Evolutionary conservation across 2,888 invertebrate species (phyloP).

Genomic region (Megamerina dolium): DNA sequence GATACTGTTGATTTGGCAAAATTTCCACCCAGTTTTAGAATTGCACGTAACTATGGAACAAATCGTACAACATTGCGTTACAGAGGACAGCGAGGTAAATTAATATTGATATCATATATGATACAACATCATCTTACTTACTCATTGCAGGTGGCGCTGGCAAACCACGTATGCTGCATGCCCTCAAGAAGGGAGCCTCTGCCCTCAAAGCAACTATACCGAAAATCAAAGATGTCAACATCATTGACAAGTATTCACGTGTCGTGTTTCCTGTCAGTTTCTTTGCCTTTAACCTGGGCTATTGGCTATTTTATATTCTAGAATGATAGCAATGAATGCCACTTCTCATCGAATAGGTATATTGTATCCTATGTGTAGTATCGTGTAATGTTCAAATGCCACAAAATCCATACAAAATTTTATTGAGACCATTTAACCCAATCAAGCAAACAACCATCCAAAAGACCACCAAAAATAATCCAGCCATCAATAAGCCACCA

Average conservation of each 20-base stretch:
- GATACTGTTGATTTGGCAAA: conserved; percentile 57
- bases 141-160: conserved; percentile 26
- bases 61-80: conserved; percentile 57
- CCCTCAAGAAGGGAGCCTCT: conserved; percentile 76
- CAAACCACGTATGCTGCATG: conserved; percentile 67
- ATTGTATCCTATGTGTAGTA: too few relatives aligned
- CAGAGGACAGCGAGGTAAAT: conserved; percentile 52
- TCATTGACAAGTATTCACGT: conserved; percentile 95
- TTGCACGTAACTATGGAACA: conserved; percentile 60
- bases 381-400: too few relatives aligned
- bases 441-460: too few relatives aligned
- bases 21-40: conserved; percentile 71
- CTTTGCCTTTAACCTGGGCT: conserved; percentile 88
- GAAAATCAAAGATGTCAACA: conserved; percentile 95
- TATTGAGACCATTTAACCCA: too few relatives aligned
- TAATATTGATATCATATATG: not conserved
- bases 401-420: too few relatives aligned
- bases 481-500: too few relatives aligned
- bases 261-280: conserved; percentile 95
- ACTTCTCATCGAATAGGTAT: conserved; percentile 34
- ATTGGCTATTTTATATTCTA: conserved; percentile 90
- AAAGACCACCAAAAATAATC: too few relatives aligned
- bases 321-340: conserved; percentile 51
- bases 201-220: conserved; percentile 85
- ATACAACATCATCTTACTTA: not conserved